Evolutionary conservation across 2,113 vertebrate genomes (phyloP), one percentile per base, ranked within the genome.

Genomic region (Halichoerus grypus): DNA sequence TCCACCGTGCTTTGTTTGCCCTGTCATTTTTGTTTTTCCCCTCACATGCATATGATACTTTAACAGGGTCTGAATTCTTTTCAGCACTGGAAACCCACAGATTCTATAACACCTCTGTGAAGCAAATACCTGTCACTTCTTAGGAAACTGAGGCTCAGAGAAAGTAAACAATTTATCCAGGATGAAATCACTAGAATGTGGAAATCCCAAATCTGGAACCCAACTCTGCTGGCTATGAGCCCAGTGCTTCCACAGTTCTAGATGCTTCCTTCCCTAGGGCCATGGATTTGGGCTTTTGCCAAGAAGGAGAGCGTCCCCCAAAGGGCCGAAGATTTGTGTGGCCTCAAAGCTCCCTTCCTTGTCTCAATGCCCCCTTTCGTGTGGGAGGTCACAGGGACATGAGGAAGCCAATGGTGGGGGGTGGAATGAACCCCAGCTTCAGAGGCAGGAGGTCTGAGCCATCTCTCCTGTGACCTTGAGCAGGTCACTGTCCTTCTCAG

Each of bases 101-200:
- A n/a, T 80, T 65, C 61, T 84, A 0, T 61, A 51, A 63, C 21
- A 79, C 10, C 21, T 59, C 71, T 59, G 14, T 53, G 61, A 91
- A 82, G 59, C 49, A 28, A 93, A 16, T 0, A 53, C n/a, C 65
- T 16, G 9, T 59, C 59, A 61, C 63, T 69, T 65, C 69, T 97
- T 59, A 55, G 93, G 72, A 97, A 85, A 92, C 72, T 13, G 55
- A 88, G 69, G 57, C 83, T 69, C 71, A 31, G 69, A 91, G 83
- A 89, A 89, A 79, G 46, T 33, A 69, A 94, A 77, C 26, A 71
- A 61, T 24, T 31, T 15, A 39, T 36, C 72, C n/a, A 84, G 80
- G 24, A 77, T 76, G n/a, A 79, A 81, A 74, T 6, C 33, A 21
- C 33, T 84, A 33, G 18, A 71, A 72, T 15, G 74, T 49, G 42